Evolutionary conservation across 2,113 vertebrate genomes (phyloP), one percentile per base, ranked within the genome.

Genomic region (Catharus minimus): DNA sequence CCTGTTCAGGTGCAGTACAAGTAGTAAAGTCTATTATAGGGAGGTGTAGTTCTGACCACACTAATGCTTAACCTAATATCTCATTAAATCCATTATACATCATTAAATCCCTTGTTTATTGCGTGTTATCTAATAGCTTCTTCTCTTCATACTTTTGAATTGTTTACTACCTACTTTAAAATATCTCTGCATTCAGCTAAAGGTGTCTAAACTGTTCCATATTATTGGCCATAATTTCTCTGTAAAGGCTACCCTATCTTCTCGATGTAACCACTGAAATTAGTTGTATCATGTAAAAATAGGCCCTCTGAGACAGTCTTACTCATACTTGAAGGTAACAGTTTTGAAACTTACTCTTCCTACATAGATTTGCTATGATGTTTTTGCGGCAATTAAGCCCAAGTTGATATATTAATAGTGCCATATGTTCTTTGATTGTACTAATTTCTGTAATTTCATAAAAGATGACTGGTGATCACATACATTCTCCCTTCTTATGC

Each of bases 361-460:
- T 90, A 80, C 28, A 41, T 50, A 53, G n/a, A 86, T 83, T 82
- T 80, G 21, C 73, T 86, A 62, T 0, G 0, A 76, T 46, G 22
- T 80, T 93, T 95, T 80, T 68, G 43, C 19, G 83, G 56, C 43
- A 86, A 57, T 77, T 74, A 83, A 83, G 33, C 7, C 19, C 47
- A 43, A 77, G 89, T 32, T 61, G 14, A 39, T 84, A 23, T 66
- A 83, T 89, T 95, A 93, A 83, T 86, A 55, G 43, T 58, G 60
- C 73, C 80, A 86, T 86, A 92, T 92, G 64, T 93, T 93, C 68
- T 81, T 64, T 80, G 38, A 83, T 83, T 66, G 46, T 58, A 73
- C 19, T 66, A 26, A 83, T 80, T 82, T 55, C 28, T 10, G 6
- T 53, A 80, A 88, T 73, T 81, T 77, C 55, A 38, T 83, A 58